Evolutionary conservation across 2,113 vertebrate genomes (phyloP).

Genomic region (Tringa solitaria): DNA sequence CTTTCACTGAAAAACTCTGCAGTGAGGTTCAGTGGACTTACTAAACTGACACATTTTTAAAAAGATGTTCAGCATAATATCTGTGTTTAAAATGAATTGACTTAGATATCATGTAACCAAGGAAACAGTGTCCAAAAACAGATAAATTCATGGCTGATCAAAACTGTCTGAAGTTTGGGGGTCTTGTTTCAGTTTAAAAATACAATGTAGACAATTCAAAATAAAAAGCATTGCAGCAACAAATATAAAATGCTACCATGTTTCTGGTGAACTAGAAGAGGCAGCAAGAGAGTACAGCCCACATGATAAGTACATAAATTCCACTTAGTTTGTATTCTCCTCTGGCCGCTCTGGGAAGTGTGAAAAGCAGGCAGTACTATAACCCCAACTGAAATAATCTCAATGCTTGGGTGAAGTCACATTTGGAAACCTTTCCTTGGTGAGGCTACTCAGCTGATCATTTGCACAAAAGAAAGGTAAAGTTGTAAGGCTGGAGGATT

Average conservation of each 20-base stretch:
- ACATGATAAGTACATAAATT: not conserved
- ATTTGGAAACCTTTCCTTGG: not conserved
- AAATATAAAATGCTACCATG: not conserved
- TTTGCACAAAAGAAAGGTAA: not conserved
- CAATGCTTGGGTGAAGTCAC: not conserved
- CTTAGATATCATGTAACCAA: not conserved
- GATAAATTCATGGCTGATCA: not conserved
- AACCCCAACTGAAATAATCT: not conserved
- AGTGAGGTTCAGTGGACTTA: not conserved
- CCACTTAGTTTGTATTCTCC: not conserved
- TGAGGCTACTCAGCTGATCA: not conserved
- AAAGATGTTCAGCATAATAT: not conserved
- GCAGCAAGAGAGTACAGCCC: not conserved
- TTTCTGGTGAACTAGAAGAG: not conserved
- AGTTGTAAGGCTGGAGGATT: not conserved
- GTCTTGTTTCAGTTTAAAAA: not conserved
- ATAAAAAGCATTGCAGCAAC: not conserved
- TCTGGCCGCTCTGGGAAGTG: not conserved
- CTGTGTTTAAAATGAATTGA: not conserved
- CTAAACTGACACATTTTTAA: not conserved
- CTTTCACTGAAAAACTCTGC: not conserved
- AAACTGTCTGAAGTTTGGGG: not conserved
- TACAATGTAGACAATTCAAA: not conserved
- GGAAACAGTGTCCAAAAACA: not conserved
- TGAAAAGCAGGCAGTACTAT: not conserved